Percentiles rank a stretch among this genome's conserved stretches.
Evolutionary conservation across 2,888 invertebrate genomes (phyloP).

Genomic region (Aphidius colemani): DNA sequence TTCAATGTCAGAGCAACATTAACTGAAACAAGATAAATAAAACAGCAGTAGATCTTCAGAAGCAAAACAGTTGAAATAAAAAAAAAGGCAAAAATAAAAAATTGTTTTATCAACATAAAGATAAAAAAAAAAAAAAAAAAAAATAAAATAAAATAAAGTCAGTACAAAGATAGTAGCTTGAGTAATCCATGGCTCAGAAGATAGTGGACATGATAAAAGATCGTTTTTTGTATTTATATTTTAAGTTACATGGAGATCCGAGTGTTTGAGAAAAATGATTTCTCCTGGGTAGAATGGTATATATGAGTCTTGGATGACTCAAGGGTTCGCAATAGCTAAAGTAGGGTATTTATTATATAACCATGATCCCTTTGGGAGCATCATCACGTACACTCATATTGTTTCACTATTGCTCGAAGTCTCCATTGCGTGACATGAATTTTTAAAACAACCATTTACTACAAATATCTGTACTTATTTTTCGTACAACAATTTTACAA

Average conservation of each 20-base stretch:
- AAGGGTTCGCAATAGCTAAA: slow-evolving; percentile 18
- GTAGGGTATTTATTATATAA: slow-evolving; percentile 42
- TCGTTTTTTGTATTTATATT: neutral
- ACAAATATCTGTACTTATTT: no score
- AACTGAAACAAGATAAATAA: no score
- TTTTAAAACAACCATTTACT: slow-evolving; percentile 25
- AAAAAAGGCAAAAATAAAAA: no score
- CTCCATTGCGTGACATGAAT: slow-evolving; percentile 51
- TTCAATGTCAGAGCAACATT: no score
- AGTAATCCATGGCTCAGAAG: no score
- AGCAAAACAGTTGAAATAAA: no score
- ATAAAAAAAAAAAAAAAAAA: neutral
- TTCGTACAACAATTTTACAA: no score
- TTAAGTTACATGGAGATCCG: neutral
- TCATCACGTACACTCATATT: slow-evolving; percentile 50
- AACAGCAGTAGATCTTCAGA: no score
- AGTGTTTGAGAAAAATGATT: slow-evolving; percentile 38
- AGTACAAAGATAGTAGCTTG: neutral
- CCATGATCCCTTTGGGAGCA: slow-evolving; percentile 38
- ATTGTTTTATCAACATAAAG: no score
- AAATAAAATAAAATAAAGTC: neutral
- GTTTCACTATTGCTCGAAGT: slow-evolving; percentile 43
- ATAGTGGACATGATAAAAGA: slow-evolving; percentile 27
- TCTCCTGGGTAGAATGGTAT: slow-evolving; percentile 34
- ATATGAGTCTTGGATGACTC: slow-evolving; percentile 19